These are phyloP conservation scores for Elephantulus edwardii DNA, from an alignment of 2,113 vertebrate species.

Conservation along the genomic window DNA sequence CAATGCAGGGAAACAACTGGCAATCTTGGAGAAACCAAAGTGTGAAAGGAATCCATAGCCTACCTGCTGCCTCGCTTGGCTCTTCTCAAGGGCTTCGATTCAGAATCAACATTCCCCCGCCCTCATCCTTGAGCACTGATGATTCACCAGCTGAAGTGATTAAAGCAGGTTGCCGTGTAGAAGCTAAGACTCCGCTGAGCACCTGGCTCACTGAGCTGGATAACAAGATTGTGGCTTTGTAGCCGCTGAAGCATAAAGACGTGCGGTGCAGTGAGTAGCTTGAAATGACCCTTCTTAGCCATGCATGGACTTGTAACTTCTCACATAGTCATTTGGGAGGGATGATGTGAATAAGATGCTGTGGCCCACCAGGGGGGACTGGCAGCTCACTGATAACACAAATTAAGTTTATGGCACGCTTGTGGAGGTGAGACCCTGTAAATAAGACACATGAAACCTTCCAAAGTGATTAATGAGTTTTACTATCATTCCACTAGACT, in stretches of 20 bases:
- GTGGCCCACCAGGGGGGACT: not conserved
- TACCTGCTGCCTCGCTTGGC: not conserved
- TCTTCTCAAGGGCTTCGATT: constrained; percentile 4
- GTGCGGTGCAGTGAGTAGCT: not conserved
- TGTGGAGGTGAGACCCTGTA: not conserved
- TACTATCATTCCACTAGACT: not conserved
- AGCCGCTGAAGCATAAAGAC: not conserved
- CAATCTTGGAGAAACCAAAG: not conserved
- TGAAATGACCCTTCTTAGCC: not conserved
- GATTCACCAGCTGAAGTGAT: not conserved
- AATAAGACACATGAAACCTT: not conserved
- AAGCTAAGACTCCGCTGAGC: not conserved
- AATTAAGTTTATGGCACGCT: not conserved
- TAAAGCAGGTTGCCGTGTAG: not conserved
- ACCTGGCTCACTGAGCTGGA: not conserved
- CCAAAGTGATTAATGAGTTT: not conserved
- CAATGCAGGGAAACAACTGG: not conserved
- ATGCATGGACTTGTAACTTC: not conserved
- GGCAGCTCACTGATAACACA: not conserved
- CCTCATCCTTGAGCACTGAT: not conserved
- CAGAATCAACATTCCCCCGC: not conserved
- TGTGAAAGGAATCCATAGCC: not conserved
- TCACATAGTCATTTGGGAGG: not conserved
- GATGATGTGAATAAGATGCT: not conserved
- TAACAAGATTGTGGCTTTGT: not conserved